Percentiles rank a stretch among this genome's conserved stretches.
These are phyloP conservation scores for Scopus umbretta DNA, from an alignment of 2,113 vertebrate genomes.

Conservation along the genomic window DNA sequence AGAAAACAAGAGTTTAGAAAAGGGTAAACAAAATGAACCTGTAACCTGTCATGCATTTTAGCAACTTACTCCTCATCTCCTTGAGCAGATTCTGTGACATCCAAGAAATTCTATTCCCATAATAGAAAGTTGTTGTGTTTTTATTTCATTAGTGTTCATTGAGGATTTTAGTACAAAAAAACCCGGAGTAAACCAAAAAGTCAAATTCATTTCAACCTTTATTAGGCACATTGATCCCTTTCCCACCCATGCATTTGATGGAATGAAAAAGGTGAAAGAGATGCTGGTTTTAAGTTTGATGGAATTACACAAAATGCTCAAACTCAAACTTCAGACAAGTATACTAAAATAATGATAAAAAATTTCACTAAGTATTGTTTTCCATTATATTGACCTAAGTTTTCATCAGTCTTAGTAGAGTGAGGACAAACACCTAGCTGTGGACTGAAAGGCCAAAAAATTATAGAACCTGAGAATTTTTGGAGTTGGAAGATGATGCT, in stretches of 20 bases:
- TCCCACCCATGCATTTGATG: background rate
- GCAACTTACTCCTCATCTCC: background rate
- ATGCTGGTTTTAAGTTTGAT: background rate
- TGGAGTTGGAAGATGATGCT: background rate
- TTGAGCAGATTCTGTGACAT: background rate
- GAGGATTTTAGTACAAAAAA: background rate
- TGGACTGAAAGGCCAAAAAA: background rate
- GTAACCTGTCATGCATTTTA: background rate
- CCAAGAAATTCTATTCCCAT: background rate
- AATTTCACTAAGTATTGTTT: background rate
- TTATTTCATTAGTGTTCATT: background rate
- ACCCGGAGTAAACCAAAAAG: background rate
- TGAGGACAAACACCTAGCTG: fast-evolving
- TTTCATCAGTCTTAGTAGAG: background rate
- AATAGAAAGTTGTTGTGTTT: background rate
- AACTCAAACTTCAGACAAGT: background rate
- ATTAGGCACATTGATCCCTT: background rate
- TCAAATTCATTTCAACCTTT: constrained; percentile 17
- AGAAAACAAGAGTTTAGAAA: background rate
- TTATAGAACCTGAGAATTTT: background rate
- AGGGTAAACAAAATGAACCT: background rate
- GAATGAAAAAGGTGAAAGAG: background rate
- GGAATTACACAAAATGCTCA: background rate
- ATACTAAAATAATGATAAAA: background rate
- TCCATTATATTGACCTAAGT: background rate